phyloP scores from a whole-genome alignment of 2,113 vertebrate species.

The Mustela nigripes region DNA sequence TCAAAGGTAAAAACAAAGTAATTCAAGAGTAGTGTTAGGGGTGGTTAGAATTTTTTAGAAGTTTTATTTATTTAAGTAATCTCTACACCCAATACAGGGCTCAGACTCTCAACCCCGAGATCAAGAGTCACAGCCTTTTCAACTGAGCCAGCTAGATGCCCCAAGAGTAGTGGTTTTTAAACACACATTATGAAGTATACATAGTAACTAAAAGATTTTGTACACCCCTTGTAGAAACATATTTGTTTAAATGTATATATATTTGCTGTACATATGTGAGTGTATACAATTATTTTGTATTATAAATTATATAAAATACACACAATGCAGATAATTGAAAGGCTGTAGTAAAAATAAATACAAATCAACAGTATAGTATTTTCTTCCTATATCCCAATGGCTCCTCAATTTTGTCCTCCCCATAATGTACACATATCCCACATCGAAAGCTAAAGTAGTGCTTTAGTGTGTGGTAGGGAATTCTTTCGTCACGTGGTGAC shows the following conservation, averaged over 20 bases:
- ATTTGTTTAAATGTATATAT: not conserved
- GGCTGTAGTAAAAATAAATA: not conserved
- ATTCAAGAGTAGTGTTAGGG: not conserved
- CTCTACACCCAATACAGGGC: not conserved
- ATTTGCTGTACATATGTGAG: not conserved
- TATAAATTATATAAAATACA: slow-evolving; percentile 23
- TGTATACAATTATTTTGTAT: not conserved
- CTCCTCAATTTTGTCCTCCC: not conserved
- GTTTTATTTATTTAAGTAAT: not conserved
- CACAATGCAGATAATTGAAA: not conserved
- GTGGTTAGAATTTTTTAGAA: not conserved
- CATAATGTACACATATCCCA: not conserved
- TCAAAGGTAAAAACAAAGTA: not conserved
- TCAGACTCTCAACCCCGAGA: not conserved
- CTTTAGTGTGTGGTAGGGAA: not conserved
- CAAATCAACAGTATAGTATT: not conserved
- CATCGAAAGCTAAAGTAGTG: not conserved
- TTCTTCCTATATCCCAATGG: not conserved
- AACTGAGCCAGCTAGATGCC: not conserved
- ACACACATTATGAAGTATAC: not conserved
- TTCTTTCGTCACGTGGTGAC: not conserved
- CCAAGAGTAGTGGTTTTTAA: not conserved
- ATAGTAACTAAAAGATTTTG: not conserved
- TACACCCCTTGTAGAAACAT: not conserved
- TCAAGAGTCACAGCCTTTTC: not conserved